Percentiles rank a stretch among this genome's conserved stretches.
These are phyloP conservation scores for Epinotia nisella DNA, from an alignment of 2,888 invertebrate genomes.

Conservation along the genomic window DNA sequence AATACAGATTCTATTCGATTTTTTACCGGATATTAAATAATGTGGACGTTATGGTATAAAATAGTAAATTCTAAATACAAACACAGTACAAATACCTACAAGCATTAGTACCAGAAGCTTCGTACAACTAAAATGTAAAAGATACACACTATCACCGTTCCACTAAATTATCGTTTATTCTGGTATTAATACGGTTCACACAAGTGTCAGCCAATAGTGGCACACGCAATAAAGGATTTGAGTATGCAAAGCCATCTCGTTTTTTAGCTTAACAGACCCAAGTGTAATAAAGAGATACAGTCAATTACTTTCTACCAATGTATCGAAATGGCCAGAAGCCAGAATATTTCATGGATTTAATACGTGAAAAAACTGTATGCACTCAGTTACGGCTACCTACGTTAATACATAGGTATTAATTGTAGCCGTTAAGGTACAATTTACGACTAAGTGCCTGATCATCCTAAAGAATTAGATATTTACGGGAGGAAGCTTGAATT, in stretches of 20 bases:
- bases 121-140: background rate
- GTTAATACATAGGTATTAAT: conserved; percentile 4
- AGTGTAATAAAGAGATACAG: background rate
- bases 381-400: background rate
- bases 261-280: background rate
- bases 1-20: too few relatives aligned
- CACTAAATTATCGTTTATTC: background rate
- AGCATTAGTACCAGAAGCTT: background rate
- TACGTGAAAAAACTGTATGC: background rate
- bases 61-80: too few relatives aligned
- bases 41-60: too few relatives aligned
- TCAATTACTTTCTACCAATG: background rate
- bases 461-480: background rate
- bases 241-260: background rate
- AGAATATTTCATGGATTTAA: background rate
- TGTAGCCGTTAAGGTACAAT: background rate
- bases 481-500: background rate
- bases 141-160: background rate
- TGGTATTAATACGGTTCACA: background rate
- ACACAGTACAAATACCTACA: too few relatives aligned
- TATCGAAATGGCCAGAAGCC: background rate
- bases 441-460: background rate
- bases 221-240: background rate
- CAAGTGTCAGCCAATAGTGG: background rate
- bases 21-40: too few relatives aligned